Percentiles rank a stretch among this genome's conserved stretches.
Conservation (phyloP, 2,888 invertebrate genomes). For the Eubasilissa splendida region DNA sequence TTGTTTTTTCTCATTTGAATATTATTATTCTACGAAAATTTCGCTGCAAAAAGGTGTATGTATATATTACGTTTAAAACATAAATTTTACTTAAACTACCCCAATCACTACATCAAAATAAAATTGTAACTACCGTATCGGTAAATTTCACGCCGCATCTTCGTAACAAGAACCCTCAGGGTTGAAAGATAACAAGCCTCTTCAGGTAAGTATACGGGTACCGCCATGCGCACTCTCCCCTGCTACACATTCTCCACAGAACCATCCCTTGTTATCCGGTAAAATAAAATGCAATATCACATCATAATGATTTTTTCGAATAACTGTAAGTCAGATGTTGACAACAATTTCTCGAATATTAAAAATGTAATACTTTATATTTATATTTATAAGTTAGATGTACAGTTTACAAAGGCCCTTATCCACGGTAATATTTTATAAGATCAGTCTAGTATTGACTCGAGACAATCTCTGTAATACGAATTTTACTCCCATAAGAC, state of each 20-base stretch:
- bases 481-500: too few species aligned
- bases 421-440: too few species aligned
- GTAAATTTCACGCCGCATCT: constrained; percentile 3
- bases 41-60: too few species aligned
- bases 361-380: too few species aligned
- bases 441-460: too few species aligned
- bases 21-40: too few species aligned
- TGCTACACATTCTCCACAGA: background rate
- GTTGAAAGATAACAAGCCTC: background rate
- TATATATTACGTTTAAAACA: too few species aligned
- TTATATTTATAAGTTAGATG: too few species aligned
- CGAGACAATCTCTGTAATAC: too few species aligned
- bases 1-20: too few species aligned
- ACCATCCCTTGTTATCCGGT: background rate
- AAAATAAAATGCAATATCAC: constrained; percentile 4
- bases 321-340: background rate
- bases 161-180: constrained; percentile 3
- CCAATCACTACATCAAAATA: background rate
- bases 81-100: background rate
- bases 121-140: constrained; percentile 2
- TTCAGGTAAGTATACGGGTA: constrained; percentile 5
- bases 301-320: background rate
- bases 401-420: too few species aligned
- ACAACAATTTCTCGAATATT: background rate
- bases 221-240: background rate